Conservation (phyloP, 2,113 vertebrate genomes). For the Lasiurus cinereus region DNA sequence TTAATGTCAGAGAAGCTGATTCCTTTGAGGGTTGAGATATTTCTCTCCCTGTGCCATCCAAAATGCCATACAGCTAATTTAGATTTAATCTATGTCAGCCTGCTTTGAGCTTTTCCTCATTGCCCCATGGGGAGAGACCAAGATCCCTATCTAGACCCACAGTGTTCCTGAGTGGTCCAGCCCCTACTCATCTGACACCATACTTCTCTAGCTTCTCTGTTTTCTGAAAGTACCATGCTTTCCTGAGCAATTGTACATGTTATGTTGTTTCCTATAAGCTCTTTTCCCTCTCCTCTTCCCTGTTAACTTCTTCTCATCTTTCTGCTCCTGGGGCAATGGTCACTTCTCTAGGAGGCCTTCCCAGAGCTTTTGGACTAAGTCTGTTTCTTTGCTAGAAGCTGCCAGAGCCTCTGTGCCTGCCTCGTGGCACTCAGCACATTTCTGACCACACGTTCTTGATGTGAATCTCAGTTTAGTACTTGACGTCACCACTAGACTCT, state of each 20-base stretch:
- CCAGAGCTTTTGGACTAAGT: neutral
- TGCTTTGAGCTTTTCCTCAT: neutral
- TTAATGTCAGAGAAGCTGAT: neutral
- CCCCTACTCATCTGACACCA: rapidly evolving
- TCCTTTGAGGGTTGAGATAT: neutral
- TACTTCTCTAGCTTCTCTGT: neutral
- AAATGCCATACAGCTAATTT: neutral
- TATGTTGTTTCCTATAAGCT: too few species aligned
- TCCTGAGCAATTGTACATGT: neutral
- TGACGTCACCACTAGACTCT: neutral
- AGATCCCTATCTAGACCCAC: neutral
- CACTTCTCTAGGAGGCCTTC: neutral
- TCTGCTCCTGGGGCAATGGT: neutral
- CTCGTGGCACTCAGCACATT: neutral
- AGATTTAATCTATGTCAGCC: too few species aligned
- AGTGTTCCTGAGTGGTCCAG: neutral
- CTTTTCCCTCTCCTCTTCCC: neutral
- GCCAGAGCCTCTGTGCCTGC: neutral
- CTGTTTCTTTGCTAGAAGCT: neutral
- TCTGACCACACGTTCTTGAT: neutral
- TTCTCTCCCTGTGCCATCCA: neutral
- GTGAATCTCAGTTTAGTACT: neutral
- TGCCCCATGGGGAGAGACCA: neutral
- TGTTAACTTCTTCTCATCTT: neutral
- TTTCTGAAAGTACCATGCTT: neutral